Evolutionary conservation across 2,113 vertebrate species (phyloP).

Genomic region (Pampusana beccarii): DNA sequence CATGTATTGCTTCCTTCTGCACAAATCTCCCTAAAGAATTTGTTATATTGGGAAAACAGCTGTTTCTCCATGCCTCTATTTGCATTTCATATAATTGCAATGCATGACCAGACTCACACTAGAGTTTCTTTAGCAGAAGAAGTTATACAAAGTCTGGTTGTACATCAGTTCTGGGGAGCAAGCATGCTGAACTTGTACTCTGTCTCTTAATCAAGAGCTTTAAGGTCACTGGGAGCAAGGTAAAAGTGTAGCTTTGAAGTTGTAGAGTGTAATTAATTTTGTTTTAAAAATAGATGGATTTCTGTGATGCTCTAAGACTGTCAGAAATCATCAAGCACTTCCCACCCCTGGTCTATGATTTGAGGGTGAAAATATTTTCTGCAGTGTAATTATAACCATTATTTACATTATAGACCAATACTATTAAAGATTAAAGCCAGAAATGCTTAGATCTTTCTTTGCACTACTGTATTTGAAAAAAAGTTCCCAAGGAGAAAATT

Average conservation of each 20-base stretch:
- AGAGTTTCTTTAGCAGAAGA: neutral
- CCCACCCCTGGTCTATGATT: neutral
- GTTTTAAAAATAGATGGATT: neutral
- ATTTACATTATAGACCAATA: neutral
- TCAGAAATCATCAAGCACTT: neutral
- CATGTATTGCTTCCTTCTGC: conserved; percentile 47
- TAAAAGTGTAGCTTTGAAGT: neutral
- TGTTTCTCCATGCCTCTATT: conserved; percentile 8
- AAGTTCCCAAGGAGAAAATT: neutral
- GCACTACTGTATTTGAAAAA: neutral
- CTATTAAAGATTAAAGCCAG: neutral
- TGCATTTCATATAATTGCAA: conserved; percentile 18
- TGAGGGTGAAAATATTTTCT: neutral
- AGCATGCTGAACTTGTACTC: neutral
- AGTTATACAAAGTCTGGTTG: neutral
- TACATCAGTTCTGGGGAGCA: neutral
- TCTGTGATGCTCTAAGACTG: neutral
- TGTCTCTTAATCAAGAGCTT: neutral
- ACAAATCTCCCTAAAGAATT: conserved; percentile 41
- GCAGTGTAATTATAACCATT: neutral
- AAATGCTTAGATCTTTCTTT: neutral
- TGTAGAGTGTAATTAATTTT: neutral
- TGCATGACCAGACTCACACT: neutral
- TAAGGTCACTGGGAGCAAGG: neutral
- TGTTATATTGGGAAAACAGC: conserved; percentile 55